These are phyloP conservation scores for Stenotaenia linearis DNA, from an alignment of 2,888 invertebrate genomes.

Conservation along the genomic window DNA sequence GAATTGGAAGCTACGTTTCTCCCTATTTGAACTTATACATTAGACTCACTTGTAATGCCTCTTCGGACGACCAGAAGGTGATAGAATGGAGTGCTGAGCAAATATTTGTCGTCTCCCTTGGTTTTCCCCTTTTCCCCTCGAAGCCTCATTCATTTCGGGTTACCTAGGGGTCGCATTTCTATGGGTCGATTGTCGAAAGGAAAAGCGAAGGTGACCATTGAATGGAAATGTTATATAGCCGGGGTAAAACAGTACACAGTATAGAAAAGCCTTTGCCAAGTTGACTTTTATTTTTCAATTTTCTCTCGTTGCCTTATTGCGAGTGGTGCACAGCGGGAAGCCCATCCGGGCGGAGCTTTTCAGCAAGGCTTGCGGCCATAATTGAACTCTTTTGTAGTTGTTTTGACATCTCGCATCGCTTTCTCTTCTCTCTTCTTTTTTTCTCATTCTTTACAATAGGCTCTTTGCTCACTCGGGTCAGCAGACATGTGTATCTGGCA, in stretches of 20 bases:
- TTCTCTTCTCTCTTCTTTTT: not conserved
- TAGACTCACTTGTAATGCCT: not conserved
- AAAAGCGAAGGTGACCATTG: not conserved
- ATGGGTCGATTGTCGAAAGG: not conserved
- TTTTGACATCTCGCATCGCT: slow-evolving; percentile 20
- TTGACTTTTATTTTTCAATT: slow-evolving; percentile 16
- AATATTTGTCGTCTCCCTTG: slow-evolving; percentile 23
- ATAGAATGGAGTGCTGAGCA: not conserved
- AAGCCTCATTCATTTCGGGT: not conserved
- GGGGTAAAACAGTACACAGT: not conserved
- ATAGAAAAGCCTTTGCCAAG: not conserved
- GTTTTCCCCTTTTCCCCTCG: not conserved
- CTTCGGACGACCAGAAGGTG: not conserved
- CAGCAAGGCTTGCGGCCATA: not conserved
- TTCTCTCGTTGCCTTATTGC: not conserved
- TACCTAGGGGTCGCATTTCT: not conserved
- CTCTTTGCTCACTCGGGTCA: slow-evolving; percentile 11
- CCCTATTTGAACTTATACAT: not conserved
- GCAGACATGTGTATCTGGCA: not conserved
- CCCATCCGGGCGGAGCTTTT: not conserved
- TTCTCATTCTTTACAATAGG: not conserved
- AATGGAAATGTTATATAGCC: not conserved
- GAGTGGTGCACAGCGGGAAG: slow-evolving; percentile 3
- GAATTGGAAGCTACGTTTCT: not conserved
- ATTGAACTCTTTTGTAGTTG: slow-evolving; percentile 17